Conservation (phyloP, 2,113 vertebrate species). For the Seriola rivoliana region DNA sequence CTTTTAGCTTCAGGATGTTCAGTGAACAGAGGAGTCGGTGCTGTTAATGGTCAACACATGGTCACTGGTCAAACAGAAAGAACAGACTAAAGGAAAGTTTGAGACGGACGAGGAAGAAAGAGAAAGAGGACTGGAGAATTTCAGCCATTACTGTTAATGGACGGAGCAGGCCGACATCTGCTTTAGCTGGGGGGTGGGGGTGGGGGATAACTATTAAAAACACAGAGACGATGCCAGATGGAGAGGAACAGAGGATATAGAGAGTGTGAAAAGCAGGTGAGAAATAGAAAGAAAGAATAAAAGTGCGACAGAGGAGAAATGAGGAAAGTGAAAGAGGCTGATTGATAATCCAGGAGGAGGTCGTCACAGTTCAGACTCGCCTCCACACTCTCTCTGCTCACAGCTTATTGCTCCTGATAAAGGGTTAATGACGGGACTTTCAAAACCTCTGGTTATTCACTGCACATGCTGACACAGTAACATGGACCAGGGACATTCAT, state of each 20-base stretch:
- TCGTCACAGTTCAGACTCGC: too few species aligned
- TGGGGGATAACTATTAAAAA: conserved; percentile 50
- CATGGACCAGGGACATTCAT: too few species aligned
- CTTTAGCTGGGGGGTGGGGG: conserved; percentile 37
- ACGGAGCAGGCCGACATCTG: conserved; percentile 55
- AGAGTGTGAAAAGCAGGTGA: conserved; percentile 18
- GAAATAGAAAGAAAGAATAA: too few species aligned
- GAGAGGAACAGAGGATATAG: conserved; percentile 9
- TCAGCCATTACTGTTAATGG: conserved; percentile 50
- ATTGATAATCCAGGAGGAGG: too few species aligned
- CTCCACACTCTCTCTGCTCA: too few species aligned
- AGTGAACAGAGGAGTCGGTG: conserved; percentile 44
- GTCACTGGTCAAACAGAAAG: conserved; percentile 33
- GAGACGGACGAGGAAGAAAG: conserved; percentile 37
- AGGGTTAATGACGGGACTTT: too few species aligned
- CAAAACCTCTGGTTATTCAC: too few species aligned
- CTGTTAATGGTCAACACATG: conserved; percentile 28
- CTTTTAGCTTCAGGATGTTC: conserved; percentile 1
- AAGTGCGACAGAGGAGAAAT: too few species aligned
- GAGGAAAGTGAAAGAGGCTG: too few species aligned
- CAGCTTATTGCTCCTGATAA: too few species aligned
- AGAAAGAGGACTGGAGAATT: conserved; percentile 11
- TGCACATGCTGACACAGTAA: too few species aligned
- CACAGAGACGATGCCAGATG: conserved; percentile 23
- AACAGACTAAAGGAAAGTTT: conserved; percentile 35